phyloP scores from a whole-genome alignment of 2,888 invertebrate species.

The Drosophila buzzatii region DNA sequence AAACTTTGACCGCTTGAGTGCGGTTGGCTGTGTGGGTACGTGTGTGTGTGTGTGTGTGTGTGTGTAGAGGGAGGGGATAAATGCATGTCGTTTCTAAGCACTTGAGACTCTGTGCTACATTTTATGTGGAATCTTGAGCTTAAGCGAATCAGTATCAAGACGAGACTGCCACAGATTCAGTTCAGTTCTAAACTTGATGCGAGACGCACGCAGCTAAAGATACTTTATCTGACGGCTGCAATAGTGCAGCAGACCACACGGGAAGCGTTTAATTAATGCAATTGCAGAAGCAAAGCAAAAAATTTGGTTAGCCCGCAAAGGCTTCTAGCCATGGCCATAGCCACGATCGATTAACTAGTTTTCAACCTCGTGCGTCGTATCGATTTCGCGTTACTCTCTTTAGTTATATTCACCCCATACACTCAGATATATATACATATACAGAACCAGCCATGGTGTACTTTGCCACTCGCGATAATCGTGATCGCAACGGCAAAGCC shows the following conservation, averaged over 20 bases:
- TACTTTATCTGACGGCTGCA: conserved; percentile 30
- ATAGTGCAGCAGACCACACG: conserved; percentile 30
- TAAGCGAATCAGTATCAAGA: conserved; percentile 55
- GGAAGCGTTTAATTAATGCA: conserved; percentile 54
- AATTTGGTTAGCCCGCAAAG: conserved; percentile 7
- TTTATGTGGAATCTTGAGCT: conserved; percentile 64
- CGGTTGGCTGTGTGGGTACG: conserved; percentile 14
- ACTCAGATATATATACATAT: not conserved
- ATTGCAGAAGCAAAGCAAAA: conserved; percentile 35
- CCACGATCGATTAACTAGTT: conserved; percentile 19
- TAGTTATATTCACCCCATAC: conserved; percentile 5
- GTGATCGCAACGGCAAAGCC: conserved; percentile 64
- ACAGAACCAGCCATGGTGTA: conserved; percentile 61
- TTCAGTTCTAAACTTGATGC: conserved; percentile 65
- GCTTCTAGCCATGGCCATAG: conserved; percentile 37
- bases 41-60: conserved; percentile 22
- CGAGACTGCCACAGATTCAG: conserved; percentile 54
- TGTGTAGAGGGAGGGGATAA: conserved; percentile 12
- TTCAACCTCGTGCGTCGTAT: conserved; percentile 27
- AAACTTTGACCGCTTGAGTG: conserved; percentile 70
- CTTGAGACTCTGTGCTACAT: conserved; percentile 66
- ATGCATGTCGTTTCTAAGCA: conserved; percentile 48
- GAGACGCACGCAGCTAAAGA: conserved; percentile 50
- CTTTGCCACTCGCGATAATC: conserved; percentile 69
- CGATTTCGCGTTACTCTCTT: conserved; percentile 21